phyloP scores from a whole-genome alignment of 2,797 vertebrate genomes.

The Sciaenops ocellatus region DNA sequence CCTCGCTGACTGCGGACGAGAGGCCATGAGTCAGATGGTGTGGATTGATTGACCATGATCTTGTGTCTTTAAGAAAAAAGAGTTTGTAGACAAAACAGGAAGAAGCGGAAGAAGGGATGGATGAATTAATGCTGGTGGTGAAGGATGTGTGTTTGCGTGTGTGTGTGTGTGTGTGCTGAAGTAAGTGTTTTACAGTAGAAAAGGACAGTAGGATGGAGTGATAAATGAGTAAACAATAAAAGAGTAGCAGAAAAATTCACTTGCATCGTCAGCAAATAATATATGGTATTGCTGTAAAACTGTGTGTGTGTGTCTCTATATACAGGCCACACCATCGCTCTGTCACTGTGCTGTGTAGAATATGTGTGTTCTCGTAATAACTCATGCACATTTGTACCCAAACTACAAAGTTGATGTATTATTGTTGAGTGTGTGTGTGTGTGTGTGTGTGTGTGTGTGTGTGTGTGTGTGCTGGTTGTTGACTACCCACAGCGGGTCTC shows the following conservation, averaged over 20 bases:
- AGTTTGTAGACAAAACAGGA: constrained; percentile 23
- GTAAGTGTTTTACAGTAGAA: constrained; percentile 14
- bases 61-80: constrained; percentile 18
- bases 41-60: constrained; percentile 53
- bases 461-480: neutral
- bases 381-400: neutral
- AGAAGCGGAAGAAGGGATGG: constrained; percentile 19
- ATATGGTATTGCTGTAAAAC: constrained; percentile 10
- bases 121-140: constrained; percentile 37
- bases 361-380: neutral
- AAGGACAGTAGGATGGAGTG: constrained; percentile 7
- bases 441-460: neutral
- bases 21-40: constrained; percentile 19
- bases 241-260: constrained; percentile 21
- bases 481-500: neutral
- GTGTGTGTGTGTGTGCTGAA: neutral
- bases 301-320: neutral
- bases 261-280: constrained; percentile 23
- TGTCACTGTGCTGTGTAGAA: neutral
- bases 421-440: neutral
- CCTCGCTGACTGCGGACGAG: constrained; percentile 16
- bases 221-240: constrained; percentile 47
- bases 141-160: neutral
- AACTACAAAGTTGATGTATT: neutral
- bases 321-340: neutral